Evolutionary conservation across 2,797 vertebrate genomes (phyloP), one percentile per base, ranked within the genome.

Genomic region (Siniperca obscura): DNA sequence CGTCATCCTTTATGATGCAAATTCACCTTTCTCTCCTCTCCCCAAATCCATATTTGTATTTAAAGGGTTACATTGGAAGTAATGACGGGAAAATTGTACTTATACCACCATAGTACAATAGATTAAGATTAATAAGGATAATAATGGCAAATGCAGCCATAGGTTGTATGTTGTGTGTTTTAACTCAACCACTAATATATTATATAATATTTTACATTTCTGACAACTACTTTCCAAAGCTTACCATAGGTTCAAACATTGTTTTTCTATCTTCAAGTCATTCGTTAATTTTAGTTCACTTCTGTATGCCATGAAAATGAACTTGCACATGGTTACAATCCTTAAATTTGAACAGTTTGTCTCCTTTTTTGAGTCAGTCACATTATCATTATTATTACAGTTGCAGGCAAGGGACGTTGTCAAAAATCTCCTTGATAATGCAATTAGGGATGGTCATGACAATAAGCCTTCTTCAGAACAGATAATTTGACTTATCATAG

Each of bases 1-100:
- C 42, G n/a, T 66, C 50, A 8, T 64, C 27, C 30, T 72, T 72
- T 64, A 60, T 60, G 53, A n/a, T 50, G n/a, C 19, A 30, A 44
- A 64, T 56, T 30, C 9, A 62, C 70, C 21, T 66, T 50, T 48
- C 21, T 60, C 46, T 48, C 8, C 8, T 36, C 36, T 56, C 9
- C n/a, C 22, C 5, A 17, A 53, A 8, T 67, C 6, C 27, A 17
- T 68, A 4, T 6, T 36, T 50, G 5, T 21, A 14, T 57, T 34
- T 36, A 8, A 19, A 30, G 2, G n/a, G n/a, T 72, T 27, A 62
- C 7, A 40, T 25, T 34, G 25, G 12, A 61, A 48, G 19, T 25
- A 27, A 40, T 30, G 40, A 36, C 12, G 4, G 6, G 16, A 25
- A 55, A 25, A 44, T 13, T 53, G 4, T 4, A 7, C 3, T 30